A percentile compares a stretch with the other conserved stretches of the same genome.
These are phyloP conservation scores for Lepus oiostolus DNA, from an alignment of 2,797 vertebrate species.

Conservation along the genomic window DNA sequence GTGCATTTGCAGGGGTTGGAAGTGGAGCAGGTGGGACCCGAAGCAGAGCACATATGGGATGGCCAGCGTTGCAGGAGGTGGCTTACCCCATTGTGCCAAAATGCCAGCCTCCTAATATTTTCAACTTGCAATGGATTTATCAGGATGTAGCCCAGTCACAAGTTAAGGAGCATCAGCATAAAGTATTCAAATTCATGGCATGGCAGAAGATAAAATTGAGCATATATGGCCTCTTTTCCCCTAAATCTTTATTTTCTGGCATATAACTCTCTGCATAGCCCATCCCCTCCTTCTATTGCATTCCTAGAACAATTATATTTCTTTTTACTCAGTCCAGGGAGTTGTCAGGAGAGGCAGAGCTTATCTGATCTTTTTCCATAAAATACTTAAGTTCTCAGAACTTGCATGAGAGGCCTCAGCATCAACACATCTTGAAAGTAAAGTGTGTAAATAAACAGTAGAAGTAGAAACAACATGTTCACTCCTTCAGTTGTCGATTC, in stretches of 20 bases:
- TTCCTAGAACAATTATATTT: neutral
- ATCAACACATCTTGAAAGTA: slow-evolving; percentile 10
- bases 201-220: neutral
- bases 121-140: neutral
- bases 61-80: too few relatives aligned
- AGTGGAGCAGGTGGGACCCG: too few relatives aligned
- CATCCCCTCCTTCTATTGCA: neutral
- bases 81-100: too few relatives aligned
- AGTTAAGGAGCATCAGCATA: neutral
- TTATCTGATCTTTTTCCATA: slow-evolving; percentile 6
- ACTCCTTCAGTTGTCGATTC: neutral
- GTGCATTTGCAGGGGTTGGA: too few relatives aligned
- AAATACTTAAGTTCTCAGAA: neutral
- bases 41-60: too few relatives aligned
- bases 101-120: too few relatives aligned
- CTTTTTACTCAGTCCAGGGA: neutral
- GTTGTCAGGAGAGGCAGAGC: neutral
- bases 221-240: neutral
- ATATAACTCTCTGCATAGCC: neutral
- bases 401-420: neutral
- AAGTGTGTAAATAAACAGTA: neutral
- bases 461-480: slow-evolving; percentile 27
- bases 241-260: neutral
- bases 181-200: neutral
- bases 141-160: neutral